Conservation (phyloP, 1,140 invertebrate species). For the Drosophila nasuta region DNA sequence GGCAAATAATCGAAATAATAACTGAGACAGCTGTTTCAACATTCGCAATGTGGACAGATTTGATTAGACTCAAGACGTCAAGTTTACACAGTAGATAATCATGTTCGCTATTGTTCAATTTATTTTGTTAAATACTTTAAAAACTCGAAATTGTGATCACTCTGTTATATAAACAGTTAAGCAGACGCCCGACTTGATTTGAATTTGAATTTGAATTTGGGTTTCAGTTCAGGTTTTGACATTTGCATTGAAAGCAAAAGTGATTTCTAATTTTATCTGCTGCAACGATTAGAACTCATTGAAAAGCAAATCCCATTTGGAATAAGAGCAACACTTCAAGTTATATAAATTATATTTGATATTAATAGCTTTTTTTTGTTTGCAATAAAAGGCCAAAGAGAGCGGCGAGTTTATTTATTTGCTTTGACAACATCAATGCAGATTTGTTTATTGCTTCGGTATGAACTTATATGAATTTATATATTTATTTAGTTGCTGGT, state of each 20-base stretch:
- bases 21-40: slow-evolving; percentile 25
- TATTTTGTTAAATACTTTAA: neutral
- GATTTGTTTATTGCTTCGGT: no score
- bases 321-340: no score
- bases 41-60: slow-evolving; percentile 23
- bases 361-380: no score
- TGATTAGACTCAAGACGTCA: neutral
- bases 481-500: no score
- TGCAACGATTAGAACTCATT: no score
- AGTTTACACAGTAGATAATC: slow-evolving; percentile 1
- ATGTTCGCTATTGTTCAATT: neutral
- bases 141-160: neutral
- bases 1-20: neutral
- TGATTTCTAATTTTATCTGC: neutral
- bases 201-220: neutral
- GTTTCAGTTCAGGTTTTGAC: neutral
- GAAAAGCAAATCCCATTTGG: no score
- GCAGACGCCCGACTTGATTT: neutral
- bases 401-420: no score
- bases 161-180: neutral
- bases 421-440: no score
- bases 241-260: neutral
- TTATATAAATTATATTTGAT: no score
- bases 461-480: no score
- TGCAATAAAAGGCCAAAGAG: no score